phyloP scores from a whole-genome alignment of 2,888 invertebrate species.

The Xestia rhomboidea region DNA sequence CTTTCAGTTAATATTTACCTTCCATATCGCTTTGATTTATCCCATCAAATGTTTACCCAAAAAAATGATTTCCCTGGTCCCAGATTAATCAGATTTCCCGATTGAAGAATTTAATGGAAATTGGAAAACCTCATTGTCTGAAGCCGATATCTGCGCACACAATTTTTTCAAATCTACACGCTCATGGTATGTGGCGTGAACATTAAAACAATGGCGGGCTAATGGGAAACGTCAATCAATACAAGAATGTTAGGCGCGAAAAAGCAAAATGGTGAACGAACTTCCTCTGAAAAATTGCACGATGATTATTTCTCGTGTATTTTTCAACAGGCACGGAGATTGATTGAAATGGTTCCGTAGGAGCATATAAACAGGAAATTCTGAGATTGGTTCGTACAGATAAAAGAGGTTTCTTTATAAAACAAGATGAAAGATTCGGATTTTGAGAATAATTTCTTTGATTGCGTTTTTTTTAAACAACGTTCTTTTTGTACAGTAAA shows the following conservation, averaged over 20 bases:
- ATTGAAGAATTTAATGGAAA: background rate
- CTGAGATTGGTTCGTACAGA: slow-evolving; percentile 23
- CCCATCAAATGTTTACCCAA: background rate
- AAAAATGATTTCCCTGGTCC: background rate
- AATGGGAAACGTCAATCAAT: slow-evolving; percentile 67
- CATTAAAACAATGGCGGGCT: slow-evolving; percentile 49
- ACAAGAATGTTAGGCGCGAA: slow-evolving; percentile 23
- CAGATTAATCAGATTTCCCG: slow-evolving; percentile 5
- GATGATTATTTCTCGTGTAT: slow-evolving; percentile 14
- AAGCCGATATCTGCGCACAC: background rate
- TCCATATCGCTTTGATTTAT: slow-evolving; percentile 7
- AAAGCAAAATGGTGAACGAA: slow-evolving; percentile 13
- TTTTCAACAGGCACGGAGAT: slow-evolving; percentile 16
- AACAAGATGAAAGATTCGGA: slow-evolving; percentile 34
- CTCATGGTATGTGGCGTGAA: slow-evolving; percentile 16
- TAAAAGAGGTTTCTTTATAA: slow-evolving; percentile 9
- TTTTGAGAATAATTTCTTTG: slow-evolving; percentile 27
- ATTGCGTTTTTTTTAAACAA: slow-evolving; percentile 23
- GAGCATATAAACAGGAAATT: slow-evolving; percentile 36
- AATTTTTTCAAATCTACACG: slow-evolving; percentile 12
- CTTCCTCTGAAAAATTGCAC: slow-evolving; percentile 25
- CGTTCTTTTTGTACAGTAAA: background rate
- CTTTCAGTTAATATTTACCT: background rate
- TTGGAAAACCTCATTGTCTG: background rate
- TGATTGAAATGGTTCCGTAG: slow-evolving; percentile 40